These are phyloP conservation scores for Artibeus lituratus DNA, from an alignment of 2,797 vertebrate species.

Conservation along the genomic window DNA sequence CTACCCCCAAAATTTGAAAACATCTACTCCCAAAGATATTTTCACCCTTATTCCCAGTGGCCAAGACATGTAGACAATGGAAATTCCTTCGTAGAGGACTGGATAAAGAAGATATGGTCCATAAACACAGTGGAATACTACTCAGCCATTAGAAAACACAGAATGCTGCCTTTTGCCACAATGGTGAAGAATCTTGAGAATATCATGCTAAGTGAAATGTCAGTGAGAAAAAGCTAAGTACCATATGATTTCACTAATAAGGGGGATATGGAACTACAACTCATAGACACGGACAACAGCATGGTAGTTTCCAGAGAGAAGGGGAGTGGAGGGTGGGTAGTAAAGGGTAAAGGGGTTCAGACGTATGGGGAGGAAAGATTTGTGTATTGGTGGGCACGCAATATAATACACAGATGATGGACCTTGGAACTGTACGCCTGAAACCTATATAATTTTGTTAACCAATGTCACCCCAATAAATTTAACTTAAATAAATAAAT, in stretches of 20 bases:
- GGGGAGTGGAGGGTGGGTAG: background rate
- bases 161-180: background rate
- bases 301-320: background rate
- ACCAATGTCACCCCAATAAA: background rate
- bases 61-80: background rate
- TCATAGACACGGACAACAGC: background rate
- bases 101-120: background rate
- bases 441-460: background rate
- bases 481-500: background rate
- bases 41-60: background rate
- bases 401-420: background rate
- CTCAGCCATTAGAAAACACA: background rate
- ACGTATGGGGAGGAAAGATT: background rate
- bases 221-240: background rate
- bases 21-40: background rate
- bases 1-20: background rate
- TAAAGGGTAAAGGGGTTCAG: background rate
- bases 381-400: background rate
- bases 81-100: background rate
- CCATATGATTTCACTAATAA: background rate
- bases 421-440: background rate
- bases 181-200: background rate
- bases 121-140: background rate
- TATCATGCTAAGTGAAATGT: background rate
- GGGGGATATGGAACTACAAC: background rate